phyloP scores from a whole-genome alignment of 2,113 vertebrate genomes.

The Rhinichthys klamathensis region DNA sequence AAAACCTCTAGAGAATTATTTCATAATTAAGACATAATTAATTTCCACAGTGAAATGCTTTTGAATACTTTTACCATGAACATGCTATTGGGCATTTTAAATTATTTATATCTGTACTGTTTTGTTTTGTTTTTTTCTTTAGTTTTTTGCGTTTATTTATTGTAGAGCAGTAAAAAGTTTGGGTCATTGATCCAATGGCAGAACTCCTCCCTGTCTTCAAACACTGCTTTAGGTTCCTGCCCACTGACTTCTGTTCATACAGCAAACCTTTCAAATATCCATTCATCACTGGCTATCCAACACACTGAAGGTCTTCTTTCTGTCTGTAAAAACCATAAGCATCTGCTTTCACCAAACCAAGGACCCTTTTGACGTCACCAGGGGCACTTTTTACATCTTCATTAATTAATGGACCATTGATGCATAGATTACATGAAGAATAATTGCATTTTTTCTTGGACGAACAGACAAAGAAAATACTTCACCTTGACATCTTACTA shows the following conservation, averaged over 20 bases:
- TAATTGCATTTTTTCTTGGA: neutral
- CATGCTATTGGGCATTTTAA: neutral
- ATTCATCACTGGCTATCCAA: slow-evolving; percentile 51
- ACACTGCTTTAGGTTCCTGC: slow-evolving; percentile 35
- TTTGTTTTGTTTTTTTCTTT: neutral
- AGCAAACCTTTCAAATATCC: slow-evolving; percentile 46
- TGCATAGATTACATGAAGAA: neutral
- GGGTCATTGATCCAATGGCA: neutral
- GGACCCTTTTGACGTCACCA: slow-evolving; percentile 29
- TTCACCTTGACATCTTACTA: neutral
- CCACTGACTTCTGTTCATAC: slow-evolving; percentile 35
- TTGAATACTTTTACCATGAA: neutral
- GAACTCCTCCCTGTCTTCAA: slow-evolving; percentile 51
- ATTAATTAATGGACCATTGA: neutral
- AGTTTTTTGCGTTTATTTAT: neutral
- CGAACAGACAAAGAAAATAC: neutral
- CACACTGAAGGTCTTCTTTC: slow-evolving; percentile 31
- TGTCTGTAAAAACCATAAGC: neutral
- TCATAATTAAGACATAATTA: neutral
- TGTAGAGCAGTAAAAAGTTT: neutral
- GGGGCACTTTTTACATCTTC: slow-evolving; percentile 3
- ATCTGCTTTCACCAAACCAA: slow-evolving; percentile 1
- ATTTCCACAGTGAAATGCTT: neutral
- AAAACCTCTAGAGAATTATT: neutral
- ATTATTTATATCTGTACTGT: neutral